Base-by-base conservation (phyloP, 1,140 invertebrate genomes). In the Lasioglossum baleicum region DNA sequence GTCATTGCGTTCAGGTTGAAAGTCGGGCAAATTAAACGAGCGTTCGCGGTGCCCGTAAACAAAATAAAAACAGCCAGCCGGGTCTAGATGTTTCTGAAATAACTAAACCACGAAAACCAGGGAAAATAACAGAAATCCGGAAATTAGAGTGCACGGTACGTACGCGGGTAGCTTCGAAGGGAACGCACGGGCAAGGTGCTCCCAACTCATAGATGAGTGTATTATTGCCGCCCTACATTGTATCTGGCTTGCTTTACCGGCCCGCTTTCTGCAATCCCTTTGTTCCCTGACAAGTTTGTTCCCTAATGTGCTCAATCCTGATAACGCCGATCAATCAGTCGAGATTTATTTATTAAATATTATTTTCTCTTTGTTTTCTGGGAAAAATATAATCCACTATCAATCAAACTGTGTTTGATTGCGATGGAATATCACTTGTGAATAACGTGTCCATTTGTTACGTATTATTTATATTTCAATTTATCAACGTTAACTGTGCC, bases 211-310 rank as follows among this genome's bases (percentile, higher is more conserved):
- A 70, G 53, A 56, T 51, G 15, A 42, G 51, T 51, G 26, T 70
- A 70, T 78, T 69, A 65, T 78, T 71, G 35, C 31, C n/a, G 26
- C 7, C 20, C 31, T 42, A 20, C 68, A 61, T 56, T 78, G 76
- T 72, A 56, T 56, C 48, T 35, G 26, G 68, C 17, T 56, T 70
- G 68, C 17, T 78, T 65, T 72, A 13, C 44, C n/a, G 56, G 40
- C 26, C 42, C 69, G 44, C n/a, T 78, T 78, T 40, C 7, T 31
- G 61, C 60, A 20, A 11, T n/a, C 15, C 44, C 53, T 17, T 44
- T 51, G n/a, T 44, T 63, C 20, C 42, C 26, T n/a, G 63, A 22
- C 26, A 61, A 76, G n/a, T 70, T n/a, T n/a, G n/a, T n/a, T n/a
- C n/a, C n/a, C n/a, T n/a, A 44, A 44, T 44, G 44, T 44, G 11